Conservation (phyloP, 1,140 invertebrate species). For the Zaprionus tsacasi region DNA sequence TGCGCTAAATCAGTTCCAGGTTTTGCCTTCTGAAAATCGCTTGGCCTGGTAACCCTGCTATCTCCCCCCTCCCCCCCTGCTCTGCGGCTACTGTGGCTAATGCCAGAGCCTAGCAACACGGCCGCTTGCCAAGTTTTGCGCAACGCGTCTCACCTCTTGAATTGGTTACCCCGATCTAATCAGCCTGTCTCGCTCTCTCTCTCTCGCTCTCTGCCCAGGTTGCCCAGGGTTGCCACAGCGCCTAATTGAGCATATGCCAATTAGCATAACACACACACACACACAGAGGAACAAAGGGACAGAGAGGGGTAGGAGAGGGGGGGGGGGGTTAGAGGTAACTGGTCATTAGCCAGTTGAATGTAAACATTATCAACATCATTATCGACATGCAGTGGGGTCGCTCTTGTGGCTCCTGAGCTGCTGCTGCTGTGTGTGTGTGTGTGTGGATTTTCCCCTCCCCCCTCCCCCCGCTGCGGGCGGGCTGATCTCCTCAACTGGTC, state of each 20-base stretch:
- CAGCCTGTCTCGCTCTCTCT: conserved; percentile 32
- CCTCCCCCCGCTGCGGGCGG: conserved; percentile 37
- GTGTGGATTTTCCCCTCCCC: conserved; percentile 47
- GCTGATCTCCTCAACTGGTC: conserved; percentile 53
- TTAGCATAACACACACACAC: conserved; percentile 60
- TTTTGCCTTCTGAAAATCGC: background rate
- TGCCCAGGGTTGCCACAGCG: conserved; percentile 65
- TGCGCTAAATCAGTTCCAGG: conserved; percentile 21
- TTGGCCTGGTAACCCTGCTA: background rate
- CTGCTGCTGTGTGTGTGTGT: background rate
- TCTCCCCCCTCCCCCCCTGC: too few species aligned
- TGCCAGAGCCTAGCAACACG: conserved; percentile 71
- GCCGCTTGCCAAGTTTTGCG: conserved; percentile 31
- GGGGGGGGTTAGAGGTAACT: background rate
- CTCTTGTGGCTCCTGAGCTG: background rate
- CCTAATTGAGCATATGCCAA: conserved; percentile 81
- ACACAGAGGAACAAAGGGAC: background rate
- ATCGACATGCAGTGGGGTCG: conserved; percentile 34
- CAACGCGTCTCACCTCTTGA: conserved; percentile 49
- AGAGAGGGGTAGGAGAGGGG: background rate
- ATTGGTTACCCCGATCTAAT: conserved; percentile 80
- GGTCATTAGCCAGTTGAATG: conserved; percentile 31
- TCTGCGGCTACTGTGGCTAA: conserved; percentile 38
- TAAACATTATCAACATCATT: conserved; percentile 51
- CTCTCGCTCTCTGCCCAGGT: conserved; percentile 4